Evolutionary conservation across 2,113 vertebrate species (phyloP).

Genomic region (Prietella phreatophila): DNA sequence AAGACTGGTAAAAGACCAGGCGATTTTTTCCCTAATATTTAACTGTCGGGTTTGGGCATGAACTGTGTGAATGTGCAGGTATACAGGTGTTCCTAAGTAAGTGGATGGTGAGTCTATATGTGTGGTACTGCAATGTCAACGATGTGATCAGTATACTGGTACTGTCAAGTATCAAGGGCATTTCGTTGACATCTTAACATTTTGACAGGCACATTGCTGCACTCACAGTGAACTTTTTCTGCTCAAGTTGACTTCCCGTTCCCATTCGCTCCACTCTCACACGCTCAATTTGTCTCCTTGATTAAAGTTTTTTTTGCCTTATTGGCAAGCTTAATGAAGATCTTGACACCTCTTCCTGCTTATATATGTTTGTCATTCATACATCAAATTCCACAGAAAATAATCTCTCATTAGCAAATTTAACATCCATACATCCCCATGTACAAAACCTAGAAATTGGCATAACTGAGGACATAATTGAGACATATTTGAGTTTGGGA

Average conservation of each 20-base stretch:
- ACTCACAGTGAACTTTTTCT: background rate
- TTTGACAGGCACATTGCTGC: background rate
- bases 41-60: background rate
- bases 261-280: slow-evolving; percentile 1
- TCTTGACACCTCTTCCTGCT: slow-evolving; percentile 4
- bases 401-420: background rate
- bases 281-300: slow-evolving; percentile 23
- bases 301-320: background rate
- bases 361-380: background rate
- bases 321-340: slow-evolving; percentile 13
- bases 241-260: background rate
- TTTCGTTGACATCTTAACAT: background rate
- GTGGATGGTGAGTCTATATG: background rate
- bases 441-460: background rate
- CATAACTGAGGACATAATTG: background rate
- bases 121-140: background rate
- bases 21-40: background rate
- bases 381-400: slow-evolving; percentile 3
- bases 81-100: background rate
- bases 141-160: background rate
- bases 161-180: background rate
- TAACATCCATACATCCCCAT: background rate
- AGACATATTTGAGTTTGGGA: background rate
- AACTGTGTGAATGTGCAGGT: background rate
- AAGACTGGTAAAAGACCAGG: background rate